phyloP scores from a whole-genome alignment of 2,113 vertebrate species.

The Micronisus gabar region DNA sequence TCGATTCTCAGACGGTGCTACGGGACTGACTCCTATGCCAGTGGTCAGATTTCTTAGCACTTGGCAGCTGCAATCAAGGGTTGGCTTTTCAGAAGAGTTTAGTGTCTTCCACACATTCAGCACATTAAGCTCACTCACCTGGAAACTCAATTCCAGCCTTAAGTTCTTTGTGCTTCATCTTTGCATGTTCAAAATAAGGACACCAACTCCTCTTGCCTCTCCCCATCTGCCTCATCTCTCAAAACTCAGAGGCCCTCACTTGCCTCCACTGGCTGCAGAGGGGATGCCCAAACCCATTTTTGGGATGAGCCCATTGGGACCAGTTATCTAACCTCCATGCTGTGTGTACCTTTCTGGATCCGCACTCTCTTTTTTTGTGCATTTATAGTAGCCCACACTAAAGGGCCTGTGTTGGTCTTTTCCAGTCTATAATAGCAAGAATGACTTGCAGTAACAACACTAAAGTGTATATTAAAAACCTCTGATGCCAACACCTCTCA shows the following conservation, averaged over 20 bases:
- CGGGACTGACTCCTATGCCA: rapidly evolving
- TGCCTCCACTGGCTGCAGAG: background rate
- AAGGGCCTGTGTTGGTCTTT: background rate
- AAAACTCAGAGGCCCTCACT: background rate
- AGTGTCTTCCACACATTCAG: background rate
- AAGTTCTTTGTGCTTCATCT: background rate
- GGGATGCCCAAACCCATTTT: background rate
- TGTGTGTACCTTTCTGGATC: background rate
- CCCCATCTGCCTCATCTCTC: background rate
- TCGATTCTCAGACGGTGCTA: rapidly evolving
- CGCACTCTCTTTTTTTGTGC: background rate
- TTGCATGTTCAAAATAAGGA: background rate
- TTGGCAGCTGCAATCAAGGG: background rate
- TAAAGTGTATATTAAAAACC: rapidly evolving
- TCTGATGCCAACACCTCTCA: background rate
- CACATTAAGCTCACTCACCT: background rate
- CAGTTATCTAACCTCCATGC: rapidly evolving
- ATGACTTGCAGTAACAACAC: background rate
- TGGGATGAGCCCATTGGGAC: background rate
- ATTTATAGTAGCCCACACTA: background rate
- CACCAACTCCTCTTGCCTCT: background rate
- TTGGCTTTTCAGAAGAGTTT: background rate
- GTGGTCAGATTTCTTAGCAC: background rate
- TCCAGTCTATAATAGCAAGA: rapidly evolving
- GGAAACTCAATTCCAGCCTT: background rate